Evolutionary conservation across 1,140 invertebrate species (phyloP).

Genomic region (Trachymyrmex septentrionalis): DNA sequence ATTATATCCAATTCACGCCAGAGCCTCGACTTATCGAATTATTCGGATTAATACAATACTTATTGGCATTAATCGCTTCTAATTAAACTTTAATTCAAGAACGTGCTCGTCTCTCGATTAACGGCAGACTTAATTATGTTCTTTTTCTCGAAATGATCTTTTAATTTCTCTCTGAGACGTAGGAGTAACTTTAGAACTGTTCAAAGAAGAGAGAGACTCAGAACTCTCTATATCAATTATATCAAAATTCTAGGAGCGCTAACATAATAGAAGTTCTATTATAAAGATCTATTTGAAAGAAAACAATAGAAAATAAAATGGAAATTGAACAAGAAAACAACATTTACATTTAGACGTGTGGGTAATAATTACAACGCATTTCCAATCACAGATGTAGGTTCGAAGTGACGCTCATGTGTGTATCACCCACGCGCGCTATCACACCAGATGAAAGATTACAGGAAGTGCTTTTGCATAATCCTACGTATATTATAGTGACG

Average conservation of each 20-base stretch:
- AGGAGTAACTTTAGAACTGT: not conserved
- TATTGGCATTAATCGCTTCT: slow-evolving; percentile 26
- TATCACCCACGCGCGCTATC: slow-evolving; percentile 62
- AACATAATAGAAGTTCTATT: not conserved
- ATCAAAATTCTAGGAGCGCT: not conserved
- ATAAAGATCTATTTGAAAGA: not conserved
- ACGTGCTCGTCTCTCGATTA: slow-evolving; percentile 3
- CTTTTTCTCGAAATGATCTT: slow-evolving; percentile 8
- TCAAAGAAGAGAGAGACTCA: not conserved
- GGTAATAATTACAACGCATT: slow-evolving; percentile 3
- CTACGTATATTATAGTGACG: slow-evolving; percentile 38
- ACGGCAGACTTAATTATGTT: not conserved
- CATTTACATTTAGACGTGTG: slow-evolving; percentile 5
- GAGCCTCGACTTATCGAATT: slow-evolving; percentile 9
- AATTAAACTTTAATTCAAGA: slow-evolving; percentile 53
- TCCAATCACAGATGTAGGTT: not conserved
- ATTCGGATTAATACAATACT: slow-evolving; percentile 41
- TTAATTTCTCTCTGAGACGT: not conserved
- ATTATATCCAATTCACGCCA: not conserved
- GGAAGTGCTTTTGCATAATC: slow-evolving; percentile 74
- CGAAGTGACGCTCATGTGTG: slow-evolving; percentile 41
- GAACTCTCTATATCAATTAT: not conserved
- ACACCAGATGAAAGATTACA: slow-evolving; percentile 70
- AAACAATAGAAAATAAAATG: not conserved
- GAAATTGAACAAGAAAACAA: not conserved